phyloP scores from a whole-genome alignment of 1,140 invertebrate species.

The Stegodyphus dumicola region DNA sequence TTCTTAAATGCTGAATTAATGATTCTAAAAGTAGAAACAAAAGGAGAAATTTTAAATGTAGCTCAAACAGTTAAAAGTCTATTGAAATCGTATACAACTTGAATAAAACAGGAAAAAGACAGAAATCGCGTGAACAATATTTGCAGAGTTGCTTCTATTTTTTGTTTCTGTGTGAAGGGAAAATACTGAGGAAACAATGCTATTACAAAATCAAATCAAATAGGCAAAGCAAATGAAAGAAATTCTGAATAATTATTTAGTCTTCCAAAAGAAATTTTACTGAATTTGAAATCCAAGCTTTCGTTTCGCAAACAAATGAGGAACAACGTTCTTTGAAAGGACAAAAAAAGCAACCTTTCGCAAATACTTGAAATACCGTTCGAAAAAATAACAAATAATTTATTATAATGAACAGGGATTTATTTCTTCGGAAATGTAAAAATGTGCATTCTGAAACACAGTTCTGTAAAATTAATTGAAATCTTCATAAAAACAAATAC shows the following conservation, averaged over 20 bases:
- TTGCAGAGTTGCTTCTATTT: no score
- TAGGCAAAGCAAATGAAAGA: not conserved
- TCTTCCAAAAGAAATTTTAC: no score
- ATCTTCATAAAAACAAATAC: conserved; percentile 47
- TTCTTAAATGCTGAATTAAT: no score
- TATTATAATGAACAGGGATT: conserved; percentile 32
- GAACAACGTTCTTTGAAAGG: not conserved
- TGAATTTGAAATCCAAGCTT: not conserved
- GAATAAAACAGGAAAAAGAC: no score
- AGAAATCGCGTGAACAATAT: no score
- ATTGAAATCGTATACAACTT: no score
- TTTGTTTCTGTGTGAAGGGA: not conserved
- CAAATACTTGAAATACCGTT: conserved; percentile 12
- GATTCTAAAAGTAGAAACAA: no score
- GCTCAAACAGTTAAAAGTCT: no score
- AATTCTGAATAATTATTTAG: no score
- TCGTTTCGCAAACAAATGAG: conserved; percentile 13
- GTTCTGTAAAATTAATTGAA: conserved; percentile 49
- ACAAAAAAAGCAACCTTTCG: conserved; percentile 7
- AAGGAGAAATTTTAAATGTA: no score
- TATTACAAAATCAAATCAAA: not conserved
- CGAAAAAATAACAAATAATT: conserved; percentile 51
- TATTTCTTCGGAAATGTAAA: not conserved
- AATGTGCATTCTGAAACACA: conserved; percentile 27
- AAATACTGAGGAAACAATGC: not conserved